Conservation (phyloP, 2,113 vertebrate genomes). For the Lagopus muta region DNA sequence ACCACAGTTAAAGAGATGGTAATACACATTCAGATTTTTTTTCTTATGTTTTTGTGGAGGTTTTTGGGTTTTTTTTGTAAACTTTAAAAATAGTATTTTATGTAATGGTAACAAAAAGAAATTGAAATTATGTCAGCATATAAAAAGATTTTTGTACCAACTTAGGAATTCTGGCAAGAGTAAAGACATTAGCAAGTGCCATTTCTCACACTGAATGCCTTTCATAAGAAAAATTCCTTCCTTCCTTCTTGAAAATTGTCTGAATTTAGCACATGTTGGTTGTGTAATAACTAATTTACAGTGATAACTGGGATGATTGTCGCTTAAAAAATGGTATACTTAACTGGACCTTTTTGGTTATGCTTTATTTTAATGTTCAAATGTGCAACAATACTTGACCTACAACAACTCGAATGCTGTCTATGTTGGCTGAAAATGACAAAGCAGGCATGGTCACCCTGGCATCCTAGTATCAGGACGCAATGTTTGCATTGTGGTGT, state of each 20-base stretch:
- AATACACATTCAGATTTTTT: background rate
- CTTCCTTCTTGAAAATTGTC: background rate
- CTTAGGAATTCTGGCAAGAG: background rate
- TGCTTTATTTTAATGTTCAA: background rate
- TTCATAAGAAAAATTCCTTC: background rate
- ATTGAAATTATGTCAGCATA: background rate
- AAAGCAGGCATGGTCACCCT: background rate
- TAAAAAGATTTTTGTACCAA: background rate
- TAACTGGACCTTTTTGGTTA: background rate
- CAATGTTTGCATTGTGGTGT: background rate
- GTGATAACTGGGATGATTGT: background rate
- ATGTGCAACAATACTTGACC: background rate
- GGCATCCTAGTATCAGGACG: background rate
- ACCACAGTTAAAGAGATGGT: constrained; percentile 63
- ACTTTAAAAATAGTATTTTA: background rate
- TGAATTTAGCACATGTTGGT: background rate
- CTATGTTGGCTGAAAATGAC: background rate
- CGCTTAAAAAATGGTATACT: background rate
- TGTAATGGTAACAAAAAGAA: background rate
- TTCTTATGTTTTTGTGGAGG: background rate
- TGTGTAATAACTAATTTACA: background rate
- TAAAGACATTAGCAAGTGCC: background rate
- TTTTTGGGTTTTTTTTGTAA: background rate
- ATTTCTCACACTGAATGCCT: background rate
- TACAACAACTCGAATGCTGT: background rate